Conservation (phyloP, 2,888 invertebrate species). For the Yponomeuta sedellus region DNA sequence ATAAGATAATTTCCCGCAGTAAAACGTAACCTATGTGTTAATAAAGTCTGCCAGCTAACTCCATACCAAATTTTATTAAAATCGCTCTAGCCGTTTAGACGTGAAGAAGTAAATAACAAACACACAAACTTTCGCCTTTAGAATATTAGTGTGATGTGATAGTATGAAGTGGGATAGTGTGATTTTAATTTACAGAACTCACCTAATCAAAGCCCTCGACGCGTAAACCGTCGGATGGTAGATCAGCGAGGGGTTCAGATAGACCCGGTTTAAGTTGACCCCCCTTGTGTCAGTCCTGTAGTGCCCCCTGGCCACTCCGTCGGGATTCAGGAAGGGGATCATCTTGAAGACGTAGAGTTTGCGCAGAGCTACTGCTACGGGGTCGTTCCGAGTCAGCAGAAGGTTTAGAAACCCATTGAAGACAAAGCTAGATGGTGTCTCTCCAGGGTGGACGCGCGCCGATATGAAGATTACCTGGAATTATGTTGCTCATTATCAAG, state of each 20-base stretch:
- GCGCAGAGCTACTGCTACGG: slow-evolving; percentile 83
- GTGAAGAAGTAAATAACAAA: too few species aligned
- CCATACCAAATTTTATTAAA: too few species aligned
- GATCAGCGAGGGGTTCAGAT: slow-evolving; percentile 83
- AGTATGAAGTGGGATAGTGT: not conserved
- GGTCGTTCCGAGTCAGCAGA: slow-evolving; percentile 83
- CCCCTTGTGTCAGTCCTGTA: slow-evolving; percentile 92
- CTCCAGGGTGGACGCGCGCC: slow-evolving; percentile 94
- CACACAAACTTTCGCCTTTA: too few species aligned
- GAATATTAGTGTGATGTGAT: too few species aligned
- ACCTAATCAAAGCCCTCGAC: slow-evolving; percentile 85
- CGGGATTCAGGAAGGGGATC: slow-evolving; percentile 94
- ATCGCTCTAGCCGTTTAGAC: too few species aligned
- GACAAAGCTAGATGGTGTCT: slow-evolving; percentile 93
- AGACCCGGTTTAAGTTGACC: slow-evolving; percentile 91
- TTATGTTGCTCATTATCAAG: not conserved
- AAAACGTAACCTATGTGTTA: too few species aligned
- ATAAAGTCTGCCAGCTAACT: too few species aligned
- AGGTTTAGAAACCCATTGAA: slow-evolving; percentile 92
- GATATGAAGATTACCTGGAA: slow-evolving; percentile 87
- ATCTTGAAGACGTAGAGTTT: slow-evolving; percentile 90
- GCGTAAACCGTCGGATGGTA: slow-evolving; percentile 92
- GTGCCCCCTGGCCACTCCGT: slow-evolving; percentile 91
- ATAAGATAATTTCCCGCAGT: too few species aligned
- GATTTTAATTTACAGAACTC: not conserved